Percentiles rank a stretch among this genome's conserved stretches.
These are phyloP conservation scores for Parauchenoglanis ngamensis DNA, from an alignment of 2,797 vertebrate genomes.

Conservation along the genomic window DNA sequence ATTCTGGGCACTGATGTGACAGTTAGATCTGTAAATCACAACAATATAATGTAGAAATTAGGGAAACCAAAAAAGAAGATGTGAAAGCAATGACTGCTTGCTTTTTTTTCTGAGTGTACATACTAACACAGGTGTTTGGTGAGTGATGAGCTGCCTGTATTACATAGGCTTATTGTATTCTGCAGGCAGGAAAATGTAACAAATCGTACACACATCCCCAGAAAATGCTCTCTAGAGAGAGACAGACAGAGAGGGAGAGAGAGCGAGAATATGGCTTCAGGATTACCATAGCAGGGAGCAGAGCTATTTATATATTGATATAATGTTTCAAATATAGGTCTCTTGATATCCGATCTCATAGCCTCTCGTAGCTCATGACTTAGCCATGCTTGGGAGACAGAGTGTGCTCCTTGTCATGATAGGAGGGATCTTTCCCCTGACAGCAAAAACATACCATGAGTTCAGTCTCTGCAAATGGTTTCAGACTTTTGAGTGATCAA, in stretches of 20 bases:
- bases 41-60: not conserved
- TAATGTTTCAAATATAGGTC: not conserved
- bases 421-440: conserved; percentile 1
- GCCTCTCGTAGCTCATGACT: not conserved
- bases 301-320: conserved; percentile 12
- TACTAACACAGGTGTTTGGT: not conserved
- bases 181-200: conserved; percentile 28
- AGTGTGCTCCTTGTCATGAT: not conserved
- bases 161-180: conserved; percentile 36
- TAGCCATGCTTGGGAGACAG: conserved; percentile 1
- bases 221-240: conserved; percentile 23
- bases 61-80: not conserved
- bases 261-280: not conserved
- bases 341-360: not conserved
- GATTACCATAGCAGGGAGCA: not conserved
- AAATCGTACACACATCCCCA: conserved; percentile 23
- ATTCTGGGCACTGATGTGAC: not conserved
- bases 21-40: not conserved
- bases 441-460: conserved; percentile 30
- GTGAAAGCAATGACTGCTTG: not conserved
- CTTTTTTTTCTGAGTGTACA: conserved; percentile 12
- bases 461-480: conserved; percentile 36
- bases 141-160: conserved; percentile 26
- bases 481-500: conserved; percentile 36
- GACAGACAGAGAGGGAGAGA: not conserved